phyloP scores from a whole-genome alignment of 2,113 vertebrate species.

The Protobothrops flavoviridis region DNA sequence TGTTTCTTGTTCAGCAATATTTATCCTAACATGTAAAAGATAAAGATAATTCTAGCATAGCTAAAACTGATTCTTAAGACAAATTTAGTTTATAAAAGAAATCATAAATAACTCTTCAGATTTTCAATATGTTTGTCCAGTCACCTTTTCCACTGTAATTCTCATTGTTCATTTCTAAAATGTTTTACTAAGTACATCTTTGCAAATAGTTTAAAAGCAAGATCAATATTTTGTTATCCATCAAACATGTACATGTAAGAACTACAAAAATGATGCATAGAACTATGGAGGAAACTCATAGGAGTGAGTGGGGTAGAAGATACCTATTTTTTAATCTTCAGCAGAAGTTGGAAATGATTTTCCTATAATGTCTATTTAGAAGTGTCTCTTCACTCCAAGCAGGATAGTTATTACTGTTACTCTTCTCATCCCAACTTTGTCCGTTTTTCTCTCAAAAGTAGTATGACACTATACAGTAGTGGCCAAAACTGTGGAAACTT shows the following conservation, averaged over 20 bases:
- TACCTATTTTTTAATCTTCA: background rate
- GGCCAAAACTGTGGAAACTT: too few species aligned
- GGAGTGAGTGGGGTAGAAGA: background rate
- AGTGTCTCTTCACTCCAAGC: background rate
- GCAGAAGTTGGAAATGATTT: background rate
- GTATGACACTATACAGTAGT: background rate
- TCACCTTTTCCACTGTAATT: background rate
- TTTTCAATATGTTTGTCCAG: background rate
- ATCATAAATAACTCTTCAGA: constrained; percentile 17
- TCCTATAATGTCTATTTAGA: background rate
- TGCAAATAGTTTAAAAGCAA: background rate
- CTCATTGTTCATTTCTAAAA: background rate
- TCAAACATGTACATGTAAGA: background rate
- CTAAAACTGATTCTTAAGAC: background rate
- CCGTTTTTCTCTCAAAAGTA: background rate
- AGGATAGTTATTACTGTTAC: background rate
- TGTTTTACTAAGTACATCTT: background rate
- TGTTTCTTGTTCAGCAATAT: background rate
- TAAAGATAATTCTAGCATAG: constrained; percentile 3
- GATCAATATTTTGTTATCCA: background rate
- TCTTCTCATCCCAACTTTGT: background rate
- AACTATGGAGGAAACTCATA: background rate
- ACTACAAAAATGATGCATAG: background rate
- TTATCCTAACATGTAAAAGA: background rate
- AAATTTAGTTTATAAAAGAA: background rate